Conservation (phyloP, 1,140 invertebrate genomes). For the Octopus sinensis region DNA sequence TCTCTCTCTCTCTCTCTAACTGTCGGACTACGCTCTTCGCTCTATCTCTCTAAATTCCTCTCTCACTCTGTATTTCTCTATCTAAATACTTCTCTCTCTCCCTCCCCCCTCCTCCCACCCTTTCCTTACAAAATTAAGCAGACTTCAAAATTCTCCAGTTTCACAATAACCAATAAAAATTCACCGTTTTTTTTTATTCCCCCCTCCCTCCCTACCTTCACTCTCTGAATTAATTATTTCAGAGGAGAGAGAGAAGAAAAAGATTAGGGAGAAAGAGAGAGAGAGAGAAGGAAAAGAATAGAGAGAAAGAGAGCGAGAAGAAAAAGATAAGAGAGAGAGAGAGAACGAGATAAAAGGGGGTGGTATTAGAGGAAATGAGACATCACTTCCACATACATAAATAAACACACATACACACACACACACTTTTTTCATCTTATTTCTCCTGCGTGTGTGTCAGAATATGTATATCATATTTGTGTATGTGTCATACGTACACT, state of each 20-base stretch:
- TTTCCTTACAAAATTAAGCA: background rate
- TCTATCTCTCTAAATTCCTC: constrained; percentile 2
- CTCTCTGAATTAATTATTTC: constrained; percentile 18
- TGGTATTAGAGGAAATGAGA: too few relatives aligned
- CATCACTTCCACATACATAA: too few relatives aligned
- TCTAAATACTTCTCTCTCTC: background rate
- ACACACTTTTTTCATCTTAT: too few relatives aligned
- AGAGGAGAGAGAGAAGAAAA: background rate
- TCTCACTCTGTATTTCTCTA: background rate
- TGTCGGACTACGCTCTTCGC: background rate
- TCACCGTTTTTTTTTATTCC: constrained; percentile 25
- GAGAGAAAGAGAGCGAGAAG: too few relatives aligned
- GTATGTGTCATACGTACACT: too few relatives aligned
- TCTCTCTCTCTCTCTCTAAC: constrained; percentile 7
- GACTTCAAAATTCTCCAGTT: background rate
- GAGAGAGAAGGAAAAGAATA: too few relatives aligned
- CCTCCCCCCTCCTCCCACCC: background rate
- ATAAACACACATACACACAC: too few relatives aligned
- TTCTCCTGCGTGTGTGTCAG: too few relatives aligned
- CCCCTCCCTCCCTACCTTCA: constrained; percentile 19
- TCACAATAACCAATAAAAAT: constrained; percentile 21
- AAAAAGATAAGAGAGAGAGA: too few relatives aligned
- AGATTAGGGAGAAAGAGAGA: too few relatives aligned
- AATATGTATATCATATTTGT: too few relatives aligned
- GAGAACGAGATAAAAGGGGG: too few relatives aligned